Evolutionary conservation across 2,797 vertebrate genomes (phyloP).

Genomic region (Pangasius mekongensis): DNA sequence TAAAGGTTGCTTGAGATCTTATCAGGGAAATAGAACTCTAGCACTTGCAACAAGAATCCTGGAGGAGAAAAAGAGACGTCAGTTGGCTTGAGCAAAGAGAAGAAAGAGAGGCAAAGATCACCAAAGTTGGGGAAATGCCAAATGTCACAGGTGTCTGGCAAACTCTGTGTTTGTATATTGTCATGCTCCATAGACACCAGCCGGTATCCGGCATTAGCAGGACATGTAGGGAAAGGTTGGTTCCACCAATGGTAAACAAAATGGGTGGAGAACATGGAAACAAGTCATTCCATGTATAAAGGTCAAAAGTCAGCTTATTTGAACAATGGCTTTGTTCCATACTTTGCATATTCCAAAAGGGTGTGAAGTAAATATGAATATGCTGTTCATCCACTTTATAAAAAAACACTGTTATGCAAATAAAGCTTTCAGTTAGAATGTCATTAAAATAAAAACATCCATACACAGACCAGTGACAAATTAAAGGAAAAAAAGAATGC

Average conservation of each 20-base stretch:
- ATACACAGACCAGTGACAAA: background rate
- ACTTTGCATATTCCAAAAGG: background rate
- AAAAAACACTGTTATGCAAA: background rate
- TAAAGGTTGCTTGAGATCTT: conserved; percentile 65
- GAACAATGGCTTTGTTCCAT: background rate
- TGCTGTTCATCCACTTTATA: background rate
- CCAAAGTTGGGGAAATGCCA: conserved; percentile 69
- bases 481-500: background rate
- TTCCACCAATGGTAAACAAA: conserved; percentile 63
- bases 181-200: conserved; percentile 54
- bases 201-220: conserved; percentile 64
- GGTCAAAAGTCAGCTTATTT: background rate
- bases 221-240: conserved; percentile 61
- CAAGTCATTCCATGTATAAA: background rate
- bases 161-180: conserved; percentile 57
- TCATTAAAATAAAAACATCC: background rate
- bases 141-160: conserved; percentile 72
- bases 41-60: conserved; percentile 59
- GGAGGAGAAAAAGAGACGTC: conserved; percentile 59
- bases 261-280: conserved; percentile 26
- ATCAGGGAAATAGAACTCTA: conserved; percentile 64
- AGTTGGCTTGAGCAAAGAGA: conserved; percentile 58
- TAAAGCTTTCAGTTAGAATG: background rate
- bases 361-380: background rate
- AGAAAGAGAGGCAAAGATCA: conserved; percentile 52